Base-by-base conservation (phyloP, 2,888 invertebrate genomes). In the Schizaphis graminum region DNA sequence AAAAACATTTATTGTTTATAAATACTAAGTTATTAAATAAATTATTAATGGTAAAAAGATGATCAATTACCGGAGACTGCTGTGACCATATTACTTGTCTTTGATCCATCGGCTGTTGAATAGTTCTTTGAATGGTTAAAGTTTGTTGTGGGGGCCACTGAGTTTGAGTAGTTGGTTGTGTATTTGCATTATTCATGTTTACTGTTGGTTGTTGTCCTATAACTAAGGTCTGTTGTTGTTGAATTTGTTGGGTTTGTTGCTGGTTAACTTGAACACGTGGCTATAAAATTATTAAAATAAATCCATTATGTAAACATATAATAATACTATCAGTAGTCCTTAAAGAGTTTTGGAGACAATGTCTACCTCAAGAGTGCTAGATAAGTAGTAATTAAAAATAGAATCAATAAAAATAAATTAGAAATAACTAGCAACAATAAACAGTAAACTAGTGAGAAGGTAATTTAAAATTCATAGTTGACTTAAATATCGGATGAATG, bases 201-300 rank as follows among this genome's bases (percentile, higher is more conserved):
- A 61, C 85, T 53, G 91, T 94, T 56, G 95, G 95, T 93, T 95
- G 95, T 67, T 94, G 93, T 90, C 93, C 93, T 86, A 94, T 91
- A 49, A 94, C 95, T 89, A 96, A 95, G 92, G 96, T 95, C 84
- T 96, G 95, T 41, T 95, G 95, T 89, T 94, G 95, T 85, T 93
- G 91, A 84, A 94, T 91, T 91, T 94, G 95, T 24, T 94, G 91
- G 67, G 95, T 94, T 88, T 95, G 95, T 53, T 94, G 94, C 61
- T 94, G 95, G 86, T 94, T 95, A 28, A 87, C 94, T 87, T 92
- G 91, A 16, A 94, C 85, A 41, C 93, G 93, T 47, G 93, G 85
- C 93, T 94, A 86, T 11, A 56, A 84, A 35, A 77, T 77, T 53
- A 57, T 28, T 57, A 56, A 41, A 57, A 89, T 85, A 44, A 28